phyloP scores from a whole-genome alignment of 2,888 invertebrate genomes.

The Drosophila mimica region DNA sequence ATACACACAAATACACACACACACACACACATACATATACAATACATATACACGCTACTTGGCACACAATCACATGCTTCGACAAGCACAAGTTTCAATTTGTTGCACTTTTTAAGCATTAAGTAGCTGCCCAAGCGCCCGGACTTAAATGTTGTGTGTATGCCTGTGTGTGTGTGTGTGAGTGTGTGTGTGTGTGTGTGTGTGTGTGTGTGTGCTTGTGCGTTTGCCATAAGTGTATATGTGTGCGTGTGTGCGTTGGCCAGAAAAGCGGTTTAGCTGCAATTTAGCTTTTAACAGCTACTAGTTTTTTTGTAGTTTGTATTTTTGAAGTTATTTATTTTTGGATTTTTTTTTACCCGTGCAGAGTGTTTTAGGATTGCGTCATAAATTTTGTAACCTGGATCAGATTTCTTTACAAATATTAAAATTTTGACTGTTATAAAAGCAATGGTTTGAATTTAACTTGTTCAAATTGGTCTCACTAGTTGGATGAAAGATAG shows the following conservation, averaged over 20 bases:
- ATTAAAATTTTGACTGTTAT: not conserved
- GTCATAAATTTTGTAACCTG: not conserved
- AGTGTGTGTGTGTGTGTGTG: constrained; percentile 17
- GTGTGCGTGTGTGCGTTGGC: constrained; percentile 46
- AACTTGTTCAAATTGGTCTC: not conserved
- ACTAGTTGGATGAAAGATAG: not conserved
- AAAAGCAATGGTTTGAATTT: not conserved
- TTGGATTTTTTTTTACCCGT: constrained; percentile 38
- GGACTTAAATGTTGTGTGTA: constrained; percentile 52
- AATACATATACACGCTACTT: constrained; percentile 35
- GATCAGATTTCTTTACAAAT: not conserved
- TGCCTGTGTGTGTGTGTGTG: constrained; percentile 24
- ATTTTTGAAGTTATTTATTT: constrained; percentile 57
- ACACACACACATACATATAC: constrained; percentile 21
- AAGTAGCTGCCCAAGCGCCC: constrained; percentile 67
- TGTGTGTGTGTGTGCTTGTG: constrained; percentile 22
- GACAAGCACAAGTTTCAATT: constrained; percentile 83
- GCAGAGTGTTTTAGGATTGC: constrained; percentile 4
- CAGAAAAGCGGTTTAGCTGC: constrained; percentile 74
- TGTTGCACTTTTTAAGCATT: constrained; percentile 83
- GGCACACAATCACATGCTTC: constrained; percentile 82
- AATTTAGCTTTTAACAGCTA: constrained; percentile 70
- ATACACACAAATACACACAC: constrained; percentile 11
- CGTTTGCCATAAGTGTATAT: constrained; percentile 12
- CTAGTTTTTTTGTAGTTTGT: constrained; percentile 42